These are phyloP conservation scores for Anthoscopus minutus DNA, from an alignment of 2,113 vertebrate species.

Conservation along the genomic window DNA sequence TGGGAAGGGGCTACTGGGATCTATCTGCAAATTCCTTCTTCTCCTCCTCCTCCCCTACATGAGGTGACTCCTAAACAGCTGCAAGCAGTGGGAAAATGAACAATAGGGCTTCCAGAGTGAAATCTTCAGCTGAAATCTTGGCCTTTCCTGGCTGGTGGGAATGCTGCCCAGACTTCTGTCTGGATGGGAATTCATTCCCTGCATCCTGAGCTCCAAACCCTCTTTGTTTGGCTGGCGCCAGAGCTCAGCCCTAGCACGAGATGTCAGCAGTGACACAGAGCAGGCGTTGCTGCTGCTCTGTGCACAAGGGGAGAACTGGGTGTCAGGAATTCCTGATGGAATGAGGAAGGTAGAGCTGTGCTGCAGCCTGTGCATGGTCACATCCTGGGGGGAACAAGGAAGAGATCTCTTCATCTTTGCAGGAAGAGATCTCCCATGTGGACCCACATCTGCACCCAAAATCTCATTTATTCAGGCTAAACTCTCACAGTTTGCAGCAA, in stretches of 20 bases:
- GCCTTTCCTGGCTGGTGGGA: not conserved
- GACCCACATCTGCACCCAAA: not conserved
- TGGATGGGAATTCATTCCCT: not conserved
- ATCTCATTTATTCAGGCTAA: not conserved
- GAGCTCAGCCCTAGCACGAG: not conserved
- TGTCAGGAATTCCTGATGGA: not conserved
- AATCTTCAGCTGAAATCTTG: not conserved
- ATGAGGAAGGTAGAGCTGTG: not conserved
- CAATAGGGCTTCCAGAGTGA: not conserved
- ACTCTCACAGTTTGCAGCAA: accelerated
- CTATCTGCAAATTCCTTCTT: not conserved
- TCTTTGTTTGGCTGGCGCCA: not conserved
- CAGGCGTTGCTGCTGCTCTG: not conserved
- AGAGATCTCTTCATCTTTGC: not conserved
- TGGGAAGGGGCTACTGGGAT: not conserved
- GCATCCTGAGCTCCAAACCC: not conserved
- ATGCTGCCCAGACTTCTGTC: not conserved
- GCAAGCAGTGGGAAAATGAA: not conserved
- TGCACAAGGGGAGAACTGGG: accelerated
- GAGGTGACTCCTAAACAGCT: not conserved
- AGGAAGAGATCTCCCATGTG: not conserved
- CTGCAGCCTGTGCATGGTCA: accelerated
- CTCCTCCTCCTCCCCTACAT: not conserved
- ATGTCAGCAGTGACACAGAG: not conserved
- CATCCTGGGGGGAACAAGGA: not conserved